Conservation (phyloP, 2,113 vertebrate genomes). For the Rattus norvegicus region GRCr8 NC_086021.1:48986001-48986500, state of each 20-base stretch:
- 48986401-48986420: neutral
- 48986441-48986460: neutral
- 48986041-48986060: constrained; percentile 28
- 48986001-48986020: neutral
- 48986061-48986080: neutral
- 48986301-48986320: neutral
- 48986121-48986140: neutral
- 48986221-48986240: neutral
- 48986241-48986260: neutral
- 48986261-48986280: neutral
- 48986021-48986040: neutral
- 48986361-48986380: neutral
- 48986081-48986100: neutral
- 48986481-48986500: neutral
- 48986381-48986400: neutral
- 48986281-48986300: neutral
- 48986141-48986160: neutral
- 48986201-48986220: constrained; percentile 3
- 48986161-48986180: neutral
- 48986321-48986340: constrained; percentile 10
- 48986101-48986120: neutral
- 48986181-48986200: neutral
- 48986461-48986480: neutral
- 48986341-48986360: neutral
- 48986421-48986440: neutral